Percentiles rank a stretch among this genome's conserved stretches.
Conservation (phyloP, 2,888 invertebrate genomes). For the Tillus elongatus region DNA sequence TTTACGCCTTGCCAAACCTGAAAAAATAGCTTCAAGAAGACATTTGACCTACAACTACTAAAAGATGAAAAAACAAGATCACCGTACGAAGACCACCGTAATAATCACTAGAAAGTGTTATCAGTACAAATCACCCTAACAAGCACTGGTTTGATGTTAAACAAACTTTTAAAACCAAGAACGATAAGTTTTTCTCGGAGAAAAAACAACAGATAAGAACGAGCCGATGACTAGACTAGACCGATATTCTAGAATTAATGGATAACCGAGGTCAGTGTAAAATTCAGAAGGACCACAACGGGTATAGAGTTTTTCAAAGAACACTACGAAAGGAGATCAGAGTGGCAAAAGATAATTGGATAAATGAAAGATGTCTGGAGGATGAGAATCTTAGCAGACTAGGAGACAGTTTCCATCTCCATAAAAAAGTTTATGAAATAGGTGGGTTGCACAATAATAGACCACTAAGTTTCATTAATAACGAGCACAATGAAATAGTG, state of each 20-base stretch:
- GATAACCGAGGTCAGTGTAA: background rate
- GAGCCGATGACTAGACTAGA: background rate
- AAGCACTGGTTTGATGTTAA: conserved; percentile 1
- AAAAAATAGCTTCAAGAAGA: conserved; percentile 2
- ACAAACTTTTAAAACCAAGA: conserved; percentile 1
- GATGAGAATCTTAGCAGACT: too few relatives aligned
- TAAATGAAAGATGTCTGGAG: conserved; percentile 1
- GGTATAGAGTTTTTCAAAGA: conserved; percentile 3
- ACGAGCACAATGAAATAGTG: too few relatives aligned
- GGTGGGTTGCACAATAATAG: too few relatives aligned
- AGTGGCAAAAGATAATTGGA: background rate
- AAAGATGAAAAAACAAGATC: conserved; percentile 3
- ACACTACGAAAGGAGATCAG: background rate
- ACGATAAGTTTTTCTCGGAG: conserved; percentile 2
- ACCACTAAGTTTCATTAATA: too few relatives aligned
- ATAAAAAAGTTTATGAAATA: too few relatives aligned
- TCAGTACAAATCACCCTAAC: background rate
- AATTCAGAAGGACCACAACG: background rate
- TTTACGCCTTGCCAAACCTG: conserved; percentile 1
- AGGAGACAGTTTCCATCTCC: too few relatives aligned
- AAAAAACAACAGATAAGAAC: conserved; percentile 1
- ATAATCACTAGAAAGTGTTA: background rate
- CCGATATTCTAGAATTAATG: background rate
- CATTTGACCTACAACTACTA: conserved; percentile 2
- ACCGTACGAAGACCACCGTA: conserved; percentile 1